These are phyloP conservation scores for Rhyzopertha dominica DNA, from an alignment of 1,140 invertebrate species.

Conservation along the genomic window DNA sequence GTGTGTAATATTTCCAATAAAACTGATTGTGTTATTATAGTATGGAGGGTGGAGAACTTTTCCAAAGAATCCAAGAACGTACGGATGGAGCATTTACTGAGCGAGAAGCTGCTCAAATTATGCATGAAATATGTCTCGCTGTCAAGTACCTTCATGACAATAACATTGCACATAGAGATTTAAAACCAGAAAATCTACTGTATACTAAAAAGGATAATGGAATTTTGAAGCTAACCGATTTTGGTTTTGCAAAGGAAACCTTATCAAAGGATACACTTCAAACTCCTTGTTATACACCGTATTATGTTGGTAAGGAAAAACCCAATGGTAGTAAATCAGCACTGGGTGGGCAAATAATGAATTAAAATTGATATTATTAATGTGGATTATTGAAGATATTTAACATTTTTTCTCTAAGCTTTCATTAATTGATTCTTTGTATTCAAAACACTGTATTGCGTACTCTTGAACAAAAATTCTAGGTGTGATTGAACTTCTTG, in stretches of 20 bases:
- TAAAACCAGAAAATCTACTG: conserved; percentile 90
- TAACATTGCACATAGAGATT: conserved; percentile 95
- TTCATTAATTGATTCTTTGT: too few species aligned
- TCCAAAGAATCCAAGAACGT: conserved; percentile 93
- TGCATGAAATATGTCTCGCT: conserved; percentile 95
- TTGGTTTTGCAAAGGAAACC: conserved; percentile 99
- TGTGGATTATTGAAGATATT: too few species aligned
- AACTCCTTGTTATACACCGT: conserved; percentile 98
- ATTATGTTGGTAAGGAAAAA: conserved; percentile 89
- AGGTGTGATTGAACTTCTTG: too few species aligned
- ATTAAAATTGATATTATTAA: conserved; percentile 2
- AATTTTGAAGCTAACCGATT: conserved; percentile 93
- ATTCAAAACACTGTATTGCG: too few species aligned
- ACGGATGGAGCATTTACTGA: conserved; percentile 92
- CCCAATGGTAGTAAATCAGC: too few species aligned
- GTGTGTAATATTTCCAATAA: background rate
- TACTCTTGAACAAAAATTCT: too few species aligned
- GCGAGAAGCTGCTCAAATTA: conserved; percentile 88
- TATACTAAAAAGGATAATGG: conserved; percentile 71
- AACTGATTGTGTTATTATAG: conserved; percentile 48
- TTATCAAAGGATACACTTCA: conserved; percentile 79
- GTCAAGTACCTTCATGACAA: conserved; percentile 91
- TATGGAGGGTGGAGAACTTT: conserved; percentile 96
- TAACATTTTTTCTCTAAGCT: too few species aligned
- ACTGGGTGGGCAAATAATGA: conserved; percentile 3